Evolutionary conservation across 1,140 invertebrate genomes (phyloP).

Genomic region (Trichogramma pretiosum): DNA sequence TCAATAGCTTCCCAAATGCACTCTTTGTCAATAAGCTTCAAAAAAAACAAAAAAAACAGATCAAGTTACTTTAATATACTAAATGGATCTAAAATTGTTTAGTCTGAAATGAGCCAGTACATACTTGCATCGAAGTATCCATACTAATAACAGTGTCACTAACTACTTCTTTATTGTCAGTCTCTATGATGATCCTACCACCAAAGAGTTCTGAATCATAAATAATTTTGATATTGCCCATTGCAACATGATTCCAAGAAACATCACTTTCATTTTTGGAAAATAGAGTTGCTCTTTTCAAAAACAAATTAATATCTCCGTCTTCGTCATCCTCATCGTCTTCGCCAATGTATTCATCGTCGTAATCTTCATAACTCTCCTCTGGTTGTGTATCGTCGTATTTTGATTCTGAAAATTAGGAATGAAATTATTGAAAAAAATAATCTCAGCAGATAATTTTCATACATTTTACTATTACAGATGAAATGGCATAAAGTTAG

Average conservation of each 20-base stretch:
- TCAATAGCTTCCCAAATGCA: slow-evolving; percentile 47
- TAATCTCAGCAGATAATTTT: slow-evolving; percentile 12
- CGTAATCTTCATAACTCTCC: slow-evolving; percentile 28
- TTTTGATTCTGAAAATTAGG: not conserved
- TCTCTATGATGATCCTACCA: slow-evolving; percentile 39
- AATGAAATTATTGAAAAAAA: not conserved
- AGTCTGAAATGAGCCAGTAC: no score
- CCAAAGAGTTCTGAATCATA: slow-evolving; percentile 48
- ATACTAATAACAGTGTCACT: slow-evolving; percentile 47
- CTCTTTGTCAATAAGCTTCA: slow-evolving; percentile 38
- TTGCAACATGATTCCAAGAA: slow-evolving; percentile 30
- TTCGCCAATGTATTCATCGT: slow-evolving; percentile 29
- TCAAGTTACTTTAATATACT: not conserved
- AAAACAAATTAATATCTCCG: slow-evolving; percentile 37
- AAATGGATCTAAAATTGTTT: no score
- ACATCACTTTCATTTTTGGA: slow-evolving; percentile 16
- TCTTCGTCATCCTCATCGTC: slow-evolving; percentile 42
- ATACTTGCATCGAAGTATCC: slow-evolving; percentile 41
- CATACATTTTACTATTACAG: not conserved
- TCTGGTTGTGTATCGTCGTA: slow-evolving; percentile 17
- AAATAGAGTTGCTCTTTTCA: slow-evolving; percentile 33
- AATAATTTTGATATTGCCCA: slow-evolving; percentile 43
- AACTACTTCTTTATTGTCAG: slow-evolving; percentile 35
- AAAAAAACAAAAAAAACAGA: slow-evolving; percentile 12
- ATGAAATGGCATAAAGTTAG: not conserved